phyloP scores from a whole-genome alignment of 2,888 invertebrate genomes.

The Tethea ocularis region DNA sequence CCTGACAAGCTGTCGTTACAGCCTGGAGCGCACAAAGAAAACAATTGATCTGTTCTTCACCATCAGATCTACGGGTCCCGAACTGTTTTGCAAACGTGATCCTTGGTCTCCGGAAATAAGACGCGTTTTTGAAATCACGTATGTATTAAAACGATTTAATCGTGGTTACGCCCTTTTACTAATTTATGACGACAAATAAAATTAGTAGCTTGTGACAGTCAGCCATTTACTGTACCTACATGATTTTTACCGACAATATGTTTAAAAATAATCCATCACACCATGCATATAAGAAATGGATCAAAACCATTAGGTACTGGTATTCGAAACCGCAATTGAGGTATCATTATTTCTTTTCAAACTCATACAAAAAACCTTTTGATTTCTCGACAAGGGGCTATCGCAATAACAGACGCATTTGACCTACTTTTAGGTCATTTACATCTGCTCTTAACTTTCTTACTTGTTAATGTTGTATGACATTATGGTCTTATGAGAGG shows the following conservation, averaged over 20 bases:
- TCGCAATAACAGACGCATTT: background rate
- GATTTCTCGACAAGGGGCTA: background rate
- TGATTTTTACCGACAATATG: background rate
- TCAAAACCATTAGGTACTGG: background rate
- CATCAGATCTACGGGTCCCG: slow-evolving; percentile 83
- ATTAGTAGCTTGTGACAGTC: too few species aligned
- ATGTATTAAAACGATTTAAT: slow-evolving; percentile 37
- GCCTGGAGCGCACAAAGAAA: slow-evolving; percentile 83
- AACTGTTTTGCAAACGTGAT: slow-evolving; percentile 85
- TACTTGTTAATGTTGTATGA: background rate
- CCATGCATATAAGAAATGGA: background rate
- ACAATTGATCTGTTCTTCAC: slow-evolving; percentile 84
- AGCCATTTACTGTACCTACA: too few species aligned
- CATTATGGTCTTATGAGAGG: background rate
- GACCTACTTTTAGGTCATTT: slow-evolving; percentile 5
- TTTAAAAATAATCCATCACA: background rate
- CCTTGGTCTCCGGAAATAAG: slow-evolving; percentile 79
- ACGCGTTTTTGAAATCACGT: slow-evolving; percentile 83
- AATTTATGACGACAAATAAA: too few species aligned
- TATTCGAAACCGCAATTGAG: background rate
- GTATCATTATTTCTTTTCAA: slow-evolving; percentile 3
- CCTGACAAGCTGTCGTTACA: slow-evolving; percentile 80
- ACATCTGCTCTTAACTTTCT: slow-evolving; percentile 3
- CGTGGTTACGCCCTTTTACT: too few species aligned
- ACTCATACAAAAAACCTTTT: background rate